These are phyloP conservation scores for Vireo altiloquus DNA, from an alignment of 2,113 vertebrate genomes.

Conservation along the genomic window DNA sequence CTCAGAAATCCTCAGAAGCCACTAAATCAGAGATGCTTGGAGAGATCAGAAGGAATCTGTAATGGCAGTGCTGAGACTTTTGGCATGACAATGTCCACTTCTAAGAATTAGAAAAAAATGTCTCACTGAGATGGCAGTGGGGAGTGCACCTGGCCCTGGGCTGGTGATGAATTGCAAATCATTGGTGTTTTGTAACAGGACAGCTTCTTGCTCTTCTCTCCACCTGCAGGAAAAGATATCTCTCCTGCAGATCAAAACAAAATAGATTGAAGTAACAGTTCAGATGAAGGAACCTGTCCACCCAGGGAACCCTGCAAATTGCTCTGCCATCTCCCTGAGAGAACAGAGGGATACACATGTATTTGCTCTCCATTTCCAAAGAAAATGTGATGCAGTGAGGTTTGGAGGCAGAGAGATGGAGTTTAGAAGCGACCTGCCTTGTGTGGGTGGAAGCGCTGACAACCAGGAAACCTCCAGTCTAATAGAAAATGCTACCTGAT, in stretches of 20 bases:
- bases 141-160: not conserved
- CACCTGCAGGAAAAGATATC: not conserved
- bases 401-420: not conserved
- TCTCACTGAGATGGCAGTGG: not conserved
- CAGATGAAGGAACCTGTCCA: not conserved
- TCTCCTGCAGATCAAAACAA: not conserved
- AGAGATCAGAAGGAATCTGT: not conserved
- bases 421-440: constrained; percentile 1
- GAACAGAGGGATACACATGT: not conserved
- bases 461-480: not conserved
- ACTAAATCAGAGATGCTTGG: not conserved
- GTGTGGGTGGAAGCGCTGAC: not conserved
- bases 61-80: not conserved
- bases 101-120: not conserved
- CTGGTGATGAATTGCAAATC: not conserved
- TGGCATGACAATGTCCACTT: not conserved
- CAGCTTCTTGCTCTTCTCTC: not conserved
- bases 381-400: not conserved
- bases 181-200: not conserved
- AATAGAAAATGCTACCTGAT: constrained; percentile 26
- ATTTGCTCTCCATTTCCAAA: not conserved
- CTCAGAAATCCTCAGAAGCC: not conserved
- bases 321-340: not conserved
- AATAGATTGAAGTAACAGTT: not conserved
- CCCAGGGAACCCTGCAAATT: not conserved